Evolutionary conservation across 1,140 invertebrate species (phyloP).

Genomic region (Drosophila azteca): DNA sequence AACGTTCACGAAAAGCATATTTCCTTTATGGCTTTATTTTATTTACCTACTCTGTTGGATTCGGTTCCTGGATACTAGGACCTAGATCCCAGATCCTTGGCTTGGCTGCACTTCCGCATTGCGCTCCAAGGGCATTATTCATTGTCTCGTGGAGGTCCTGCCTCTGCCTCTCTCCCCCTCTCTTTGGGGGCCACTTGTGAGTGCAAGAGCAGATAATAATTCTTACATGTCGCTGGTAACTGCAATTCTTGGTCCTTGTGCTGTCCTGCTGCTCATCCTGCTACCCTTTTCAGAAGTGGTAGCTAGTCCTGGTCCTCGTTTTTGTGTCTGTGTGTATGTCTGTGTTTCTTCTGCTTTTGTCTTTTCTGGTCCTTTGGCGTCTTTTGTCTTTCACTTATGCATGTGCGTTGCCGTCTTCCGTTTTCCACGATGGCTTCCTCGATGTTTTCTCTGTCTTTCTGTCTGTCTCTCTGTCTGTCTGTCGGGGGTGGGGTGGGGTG

Average conservation of each 20-base stretch:
- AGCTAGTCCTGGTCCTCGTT: slow-evolving; percentile 51
- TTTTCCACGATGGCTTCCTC: slow-evolving; percentile 17
- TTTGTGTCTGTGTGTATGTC: slow-evolving; percentile 11
- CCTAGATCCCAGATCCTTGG: too few species aligned
- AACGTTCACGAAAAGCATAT: slow-evolving; percentile 69
- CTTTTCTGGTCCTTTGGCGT: slow-evolving; percentile 58
- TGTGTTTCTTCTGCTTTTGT: slow-evolving; percentile 45
- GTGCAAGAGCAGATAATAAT: slow-evolving; percentile 78
- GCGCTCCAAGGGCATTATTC: slow-evolving; percentile 78
- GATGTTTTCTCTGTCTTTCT: slow-evolving; percentile 9
- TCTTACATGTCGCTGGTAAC: slow-evolving; percentile 67
- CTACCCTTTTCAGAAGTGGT: slow-evolving; percentile 31
- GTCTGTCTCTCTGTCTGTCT: background rate
- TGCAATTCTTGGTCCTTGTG: slow-evolving; percentile 60
- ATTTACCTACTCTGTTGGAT: slow-evolving; percentile 57
- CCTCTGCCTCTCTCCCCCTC: slow-evolving; percentile 2
- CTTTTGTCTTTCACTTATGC: slow-evolving; percentile 78
- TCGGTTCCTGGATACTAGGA: too few species aligned
- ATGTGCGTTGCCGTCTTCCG: slow-evolving; percentile 64
- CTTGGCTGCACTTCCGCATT: slow-evolving; percentile 70
- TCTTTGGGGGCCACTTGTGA: slow-evolving; percentile 64
- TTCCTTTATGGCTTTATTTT: slow-evolving; percentile 77
- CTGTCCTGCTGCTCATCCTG: slow-evolving; percentile 33
- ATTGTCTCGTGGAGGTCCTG: slow-evolving; percentile 41
- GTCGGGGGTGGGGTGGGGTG: background rate